Evolutionary conservation across 1,140 invertebrate genomes (phyloP).

Genomic region (Cydia strobilella): DNA sequence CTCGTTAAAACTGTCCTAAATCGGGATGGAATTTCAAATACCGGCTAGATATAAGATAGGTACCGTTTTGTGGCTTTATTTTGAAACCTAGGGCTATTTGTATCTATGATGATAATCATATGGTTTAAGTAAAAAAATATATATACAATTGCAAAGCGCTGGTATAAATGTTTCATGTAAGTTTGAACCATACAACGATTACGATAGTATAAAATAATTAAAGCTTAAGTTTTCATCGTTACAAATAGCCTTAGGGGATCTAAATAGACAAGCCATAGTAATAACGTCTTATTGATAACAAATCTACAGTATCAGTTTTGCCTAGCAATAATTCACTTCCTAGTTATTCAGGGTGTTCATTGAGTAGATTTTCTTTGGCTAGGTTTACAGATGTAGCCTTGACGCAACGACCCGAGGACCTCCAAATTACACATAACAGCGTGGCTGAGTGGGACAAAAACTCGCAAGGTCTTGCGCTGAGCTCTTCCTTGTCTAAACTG

Average conservation of each 20-base stretch:
- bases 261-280: neutral
- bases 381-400: conserved; percentile 42
- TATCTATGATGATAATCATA: too few relatives aligned
- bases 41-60: neutral
- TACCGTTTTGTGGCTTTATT: conserved; percentile 4
- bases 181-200: neutral
- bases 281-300: neutral
- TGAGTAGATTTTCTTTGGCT: conserved; percentile 30
- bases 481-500: conserved; percentile 51
- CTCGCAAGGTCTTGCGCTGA: conserved; percentile 46
- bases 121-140: too few relatives aligned
- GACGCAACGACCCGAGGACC: conserved; percentile 67
- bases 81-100: neutral
- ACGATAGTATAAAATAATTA: neutral
- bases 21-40: conserved; percentile 19
- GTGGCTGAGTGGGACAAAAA: conserved; percentile 57
- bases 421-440: conserved; percentile 79
- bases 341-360: conserved; percentile 29
- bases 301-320: conserved; percentile 14
- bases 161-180: too few relatives aligned
- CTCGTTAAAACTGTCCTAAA: neutral
- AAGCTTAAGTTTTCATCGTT: neutral
- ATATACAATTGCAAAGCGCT: too few relatives aligned
- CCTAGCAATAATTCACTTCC: conserved; percentile 27
- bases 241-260: neutral